phyloP scores from a whole-genome alignment of 2,797 vertebrate genomes.

The Etheostoma nigrum region DNA sequence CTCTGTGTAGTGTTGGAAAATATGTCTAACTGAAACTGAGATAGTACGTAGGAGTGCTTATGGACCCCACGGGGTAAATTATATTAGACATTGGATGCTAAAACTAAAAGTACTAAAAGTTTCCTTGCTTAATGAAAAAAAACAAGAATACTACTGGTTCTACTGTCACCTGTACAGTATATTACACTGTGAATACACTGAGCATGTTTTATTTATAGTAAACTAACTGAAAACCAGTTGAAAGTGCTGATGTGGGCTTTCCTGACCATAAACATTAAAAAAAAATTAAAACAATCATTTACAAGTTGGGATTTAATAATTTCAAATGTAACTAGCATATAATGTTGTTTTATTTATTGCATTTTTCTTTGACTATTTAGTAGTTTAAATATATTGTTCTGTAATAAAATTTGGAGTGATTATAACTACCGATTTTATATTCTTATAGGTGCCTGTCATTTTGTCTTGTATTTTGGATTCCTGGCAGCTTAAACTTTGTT shows the following conservation, averaged over 20 bases:
- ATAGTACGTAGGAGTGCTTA: too few species aligned
- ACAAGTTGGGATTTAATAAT: too few species aligned
- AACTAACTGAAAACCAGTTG: too few species aligned
- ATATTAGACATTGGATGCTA: neutral
- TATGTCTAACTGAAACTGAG: too few species aligned
- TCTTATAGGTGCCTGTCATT: neutral
- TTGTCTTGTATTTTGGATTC: neutral
- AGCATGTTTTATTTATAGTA: too few species aligned
- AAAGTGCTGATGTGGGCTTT: neutral
- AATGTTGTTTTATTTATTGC: neutral
- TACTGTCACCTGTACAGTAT: neutral
- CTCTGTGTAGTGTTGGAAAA: neutral
- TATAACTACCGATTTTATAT: too few species aligned
- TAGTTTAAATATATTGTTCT: neutral
- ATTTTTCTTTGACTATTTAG: neutral
- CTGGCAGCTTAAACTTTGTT: neutral
- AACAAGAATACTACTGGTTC: neutral
- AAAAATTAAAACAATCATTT: too few species aligned
- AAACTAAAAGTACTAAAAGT: neutral
- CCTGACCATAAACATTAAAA: neutral
- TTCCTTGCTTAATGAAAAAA: neutral
- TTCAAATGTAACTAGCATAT: neutral
- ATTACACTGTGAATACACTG: neutral
- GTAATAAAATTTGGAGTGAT: neutral
- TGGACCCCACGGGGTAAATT: too few species aligned